Percentiles rank a stretch among this genome's conserved stretches.
Conservation (phyloP, 2,888 invertebrate species). For the Pyrochroa serraticornis region DNA sequence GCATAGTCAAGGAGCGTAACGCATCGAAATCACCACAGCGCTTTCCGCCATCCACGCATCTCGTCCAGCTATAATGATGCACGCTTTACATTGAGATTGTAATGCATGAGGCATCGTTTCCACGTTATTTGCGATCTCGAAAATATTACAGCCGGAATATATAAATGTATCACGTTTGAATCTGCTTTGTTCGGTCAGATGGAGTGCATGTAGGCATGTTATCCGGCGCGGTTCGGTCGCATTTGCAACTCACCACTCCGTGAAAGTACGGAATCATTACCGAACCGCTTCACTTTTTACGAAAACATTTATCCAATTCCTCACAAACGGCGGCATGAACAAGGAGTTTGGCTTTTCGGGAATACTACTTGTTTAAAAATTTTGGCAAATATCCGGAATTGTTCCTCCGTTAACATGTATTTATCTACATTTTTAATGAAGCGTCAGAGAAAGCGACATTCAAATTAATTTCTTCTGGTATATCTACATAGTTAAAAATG, state of each 20-base stretch:
- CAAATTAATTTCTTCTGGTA: too few relatives aligned
- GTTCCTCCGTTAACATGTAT: too few relatives aligned
- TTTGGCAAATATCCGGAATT: too few relatives aligned
- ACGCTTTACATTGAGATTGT: slow-evolving; percentile 33
- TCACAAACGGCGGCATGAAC: not conserved
- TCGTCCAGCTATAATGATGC: slow-evolving; percentile 28
- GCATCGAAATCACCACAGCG: slow-evolving; percentile 11
- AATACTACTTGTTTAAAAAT: too few relatives aligned
- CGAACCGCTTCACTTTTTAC: not conserved
- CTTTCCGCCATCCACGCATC: slow-evolving; percentile 20
- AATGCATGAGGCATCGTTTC: slow-evolving; percentile 32
- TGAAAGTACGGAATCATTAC: slow-evolving; percentile 37
- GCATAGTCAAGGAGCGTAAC: too few relatives aligned
- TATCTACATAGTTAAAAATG: too few relatives aligned
- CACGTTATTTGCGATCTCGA: slow-evolving; percentile 32
- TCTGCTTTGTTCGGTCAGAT: not conserved
- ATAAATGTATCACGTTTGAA: not conserved
- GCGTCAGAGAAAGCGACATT: too few relatives aligned
- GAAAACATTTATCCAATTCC: slow-evolving; percentile 3
- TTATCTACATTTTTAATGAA: too few relatives aligned
- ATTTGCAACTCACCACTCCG: slow-evolving; percentile 38
- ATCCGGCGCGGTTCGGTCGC: not conserved
- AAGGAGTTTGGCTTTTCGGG: not conserved
- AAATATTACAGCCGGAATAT: slow-evolving; percentile 28
- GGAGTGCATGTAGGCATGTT: not conserved